Evolutionary conservation across 2,113 vertebrate species (phyloP).

Genomic region (Cephalopholis sonnerati): DNA sequence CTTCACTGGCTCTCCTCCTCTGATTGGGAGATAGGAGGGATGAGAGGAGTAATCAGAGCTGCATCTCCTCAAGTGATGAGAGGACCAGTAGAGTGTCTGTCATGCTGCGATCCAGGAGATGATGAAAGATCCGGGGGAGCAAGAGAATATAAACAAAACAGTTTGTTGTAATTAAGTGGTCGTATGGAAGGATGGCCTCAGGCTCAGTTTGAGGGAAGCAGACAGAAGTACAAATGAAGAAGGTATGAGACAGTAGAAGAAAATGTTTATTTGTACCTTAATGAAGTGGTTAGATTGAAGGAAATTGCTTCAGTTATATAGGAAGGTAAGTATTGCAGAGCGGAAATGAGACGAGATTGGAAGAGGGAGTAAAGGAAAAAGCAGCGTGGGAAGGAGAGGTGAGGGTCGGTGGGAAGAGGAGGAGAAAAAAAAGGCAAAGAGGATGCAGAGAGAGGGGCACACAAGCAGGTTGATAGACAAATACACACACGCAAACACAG

Average conservation of each 20-base stretch:
- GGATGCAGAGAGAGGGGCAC: slow-evolving; percentile 18
- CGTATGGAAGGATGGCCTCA: not conserved
- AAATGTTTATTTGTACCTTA: not conserved
- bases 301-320: slow-evolving; percentile 3
- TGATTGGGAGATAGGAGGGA: slow-evolving; percentile 51
- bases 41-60: slow-evolving; percentile 57
- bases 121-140: slow-evolving; percentile 10
- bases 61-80: slow-evolving; percentile 46
- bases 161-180: slow-evolving; percentile 43
- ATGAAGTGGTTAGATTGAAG: not conserved
- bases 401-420: not conserved
- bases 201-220: not conserved
- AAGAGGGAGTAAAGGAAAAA: slow-evolving; percentile 22
- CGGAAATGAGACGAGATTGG: slow-evolving; percentile 10
- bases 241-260: not conserved
- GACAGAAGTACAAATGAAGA: not conserved
- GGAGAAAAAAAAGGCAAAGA: not conserved
- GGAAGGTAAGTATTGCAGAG: slow-evolving; percentile 27
- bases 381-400: slow-evolving; percentile 1
- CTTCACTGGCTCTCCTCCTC: slow-evolving; percentile 7
- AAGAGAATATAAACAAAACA: slow-evolving; percentile 25
- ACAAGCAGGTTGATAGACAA: slow-evolving; percentile 38
- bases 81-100: slow-evolving; percentile 19
- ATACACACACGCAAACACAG: slow-evolving; percentile 53
- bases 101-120: slow-evolving; percentile 20